These are phyloP conservation scores for Nebria brevicollis DNA, from an alignment of 2,888 invertebrate genomes.

Conservation along the genomic window DNA sequence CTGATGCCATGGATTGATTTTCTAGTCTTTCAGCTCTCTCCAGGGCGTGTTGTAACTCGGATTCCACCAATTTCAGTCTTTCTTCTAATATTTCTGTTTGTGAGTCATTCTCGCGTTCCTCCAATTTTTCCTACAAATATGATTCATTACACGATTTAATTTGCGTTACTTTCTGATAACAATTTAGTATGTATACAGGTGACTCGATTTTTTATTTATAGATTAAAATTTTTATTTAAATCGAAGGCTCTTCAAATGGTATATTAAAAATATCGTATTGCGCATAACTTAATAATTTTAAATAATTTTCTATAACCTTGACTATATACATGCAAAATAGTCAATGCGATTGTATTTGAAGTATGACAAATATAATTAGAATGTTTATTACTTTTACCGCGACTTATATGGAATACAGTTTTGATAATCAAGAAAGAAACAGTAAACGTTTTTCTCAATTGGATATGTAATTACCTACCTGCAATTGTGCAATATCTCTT, in stretches of 20 bases:
- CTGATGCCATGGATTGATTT: constrained; percentile 60
- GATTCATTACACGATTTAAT: constrained; percentile 1
- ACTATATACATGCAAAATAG: constrained; percentile 17
- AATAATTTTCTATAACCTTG: constrained; percentile 25
- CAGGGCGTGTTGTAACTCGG: constrained; percentile 71
- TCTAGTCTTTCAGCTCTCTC: constrained; percentile 72
- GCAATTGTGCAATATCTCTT: constrained; percentile 69
- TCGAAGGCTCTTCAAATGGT: too few relatives aligned
- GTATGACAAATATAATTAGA: constrained; percentile 36
- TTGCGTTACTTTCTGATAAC: not conserved
- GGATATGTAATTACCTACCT: constrained; percentile 60
- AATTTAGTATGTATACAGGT: too few relatives aligned
- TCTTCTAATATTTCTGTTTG: constrained; percentile 77
- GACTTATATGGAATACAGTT: constrained; percentile 23
- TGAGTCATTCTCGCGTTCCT: constrained; percentile 73
- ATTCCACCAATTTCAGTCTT: constrained; percentile 74
- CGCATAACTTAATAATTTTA: not conserved
- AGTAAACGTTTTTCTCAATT: not conserved
- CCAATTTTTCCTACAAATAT: constrained; percentile 68
- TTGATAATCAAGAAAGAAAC: constrained; percentile 18
- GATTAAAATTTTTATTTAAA: too few relatives aligned
- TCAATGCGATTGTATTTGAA: constrained; percentile 14
- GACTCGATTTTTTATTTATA: too few relatives aligned
- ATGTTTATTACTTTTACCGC: constrained; percentile 23
- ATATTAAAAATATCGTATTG: not conserved